Base-by-base conservation (phyloP, 2,888 invertebrate species). In the Odontocolon sp. region DNA sequence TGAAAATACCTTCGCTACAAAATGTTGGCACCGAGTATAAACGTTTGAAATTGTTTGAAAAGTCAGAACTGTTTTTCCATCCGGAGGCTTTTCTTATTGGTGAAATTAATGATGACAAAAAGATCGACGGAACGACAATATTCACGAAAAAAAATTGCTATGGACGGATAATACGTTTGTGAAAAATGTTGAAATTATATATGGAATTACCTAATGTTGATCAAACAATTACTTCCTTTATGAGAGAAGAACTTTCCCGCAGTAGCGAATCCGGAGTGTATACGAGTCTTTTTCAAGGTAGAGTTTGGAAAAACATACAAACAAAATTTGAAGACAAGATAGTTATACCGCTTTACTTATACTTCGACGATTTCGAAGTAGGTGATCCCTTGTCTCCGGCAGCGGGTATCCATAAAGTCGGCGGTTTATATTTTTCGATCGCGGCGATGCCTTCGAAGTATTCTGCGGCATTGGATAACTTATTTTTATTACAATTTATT, bases 341-440 rank as follows among this genome's bases (percentile, higher is more conserved):
- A 9, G 33, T 33, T 9, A 33, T 33, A 33, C 33, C 33, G 6
- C 33, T 33, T 33, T 33, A 33, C n/a, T 33, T 33, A 4, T 33
- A 33, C n/a, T 33, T 9, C 33, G 4, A 40, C 8, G 50, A 66
- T 18, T 67, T 67, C n/a, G 54, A 67, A 67, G 28, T 71, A n/a
- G 42, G 56, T 14, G 42, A 64, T 56, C 63, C 54, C 8, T 26
- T 64, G 5, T 59, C 40, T 14, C 16, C 42, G 16, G 40, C 52
- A 14, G 50, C 50, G 26, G 52, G 66, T 9, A 31, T 73, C n/a
- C 50, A 73, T 54, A 74, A 77, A 70, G 59, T 79, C 14, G 73
- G 66, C 31, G 79, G 54, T 8, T 8, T 69, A 1, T 77, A 79
- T 54, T 57, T 67, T 23, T 69, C 73, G 21, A 50, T 79, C 14